Conservation (phyloP, 2,888 invertebrate species). For the Automeris io region DNA sequence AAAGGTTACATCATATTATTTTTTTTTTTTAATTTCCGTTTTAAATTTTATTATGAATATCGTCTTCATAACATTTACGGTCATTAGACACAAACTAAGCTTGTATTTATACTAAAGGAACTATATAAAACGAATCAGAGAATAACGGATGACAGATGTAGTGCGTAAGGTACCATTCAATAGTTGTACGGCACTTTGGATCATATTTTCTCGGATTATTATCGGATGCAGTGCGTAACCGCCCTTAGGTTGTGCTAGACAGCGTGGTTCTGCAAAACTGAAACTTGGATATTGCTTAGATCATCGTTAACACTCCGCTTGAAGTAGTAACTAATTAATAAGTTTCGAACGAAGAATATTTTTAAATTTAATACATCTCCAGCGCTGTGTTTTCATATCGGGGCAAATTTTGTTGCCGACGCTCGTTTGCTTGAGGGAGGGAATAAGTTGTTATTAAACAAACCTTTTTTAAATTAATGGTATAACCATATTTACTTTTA, state of each 20-base stretch:
- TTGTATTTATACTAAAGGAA: too few relatives aligned
- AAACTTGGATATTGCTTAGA: conserved; percentile 49
- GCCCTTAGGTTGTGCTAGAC: conserved; percentile 21
- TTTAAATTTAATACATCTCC: conserved; percentile 35
- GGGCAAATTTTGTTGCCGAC: neutral
- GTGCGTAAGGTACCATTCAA: too few relatives aligned
- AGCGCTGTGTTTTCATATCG: neutral
- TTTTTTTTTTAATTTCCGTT: too few relatives aligned
- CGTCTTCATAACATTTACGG: too few relatives aligned
- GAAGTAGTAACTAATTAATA: conserved; percentile 51
- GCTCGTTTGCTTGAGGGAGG: neutral
- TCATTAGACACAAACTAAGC: too few relatives aligned
- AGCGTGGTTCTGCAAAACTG: conserved; percentile 13
- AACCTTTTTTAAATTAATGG: neutral
- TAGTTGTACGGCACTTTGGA: too few relatives aligned
- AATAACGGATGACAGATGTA: too few relatives aligned
- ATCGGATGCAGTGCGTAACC: conserved; percentile 17
- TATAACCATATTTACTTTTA: too few relatives aligned
- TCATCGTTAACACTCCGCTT: conserved; percentile 47
- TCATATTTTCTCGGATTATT: conserved; percentile 22
- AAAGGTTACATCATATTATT: too few relatives aligned
- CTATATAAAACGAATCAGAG: too few relatives aligned
- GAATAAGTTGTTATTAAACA: neutral
- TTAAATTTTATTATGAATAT: too few relatives aligned
- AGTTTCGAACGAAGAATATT: conserved; percentile 38